phyloP scores from a whole-genome alignment of 2,888 invertebrate species.

The Mermis nigrescens region DNA sequence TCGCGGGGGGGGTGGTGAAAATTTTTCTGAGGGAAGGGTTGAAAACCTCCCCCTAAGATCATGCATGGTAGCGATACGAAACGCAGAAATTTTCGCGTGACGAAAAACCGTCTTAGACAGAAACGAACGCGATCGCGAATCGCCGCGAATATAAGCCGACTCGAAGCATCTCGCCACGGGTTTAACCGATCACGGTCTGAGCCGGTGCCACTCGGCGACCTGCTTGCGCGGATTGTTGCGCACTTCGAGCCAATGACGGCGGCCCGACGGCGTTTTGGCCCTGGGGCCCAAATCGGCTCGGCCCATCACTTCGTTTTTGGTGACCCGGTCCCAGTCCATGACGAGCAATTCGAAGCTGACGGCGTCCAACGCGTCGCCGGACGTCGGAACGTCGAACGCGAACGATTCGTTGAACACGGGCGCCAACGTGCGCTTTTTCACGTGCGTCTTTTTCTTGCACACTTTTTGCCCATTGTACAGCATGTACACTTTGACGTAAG shows the following conservation, averaged over 20 bases:
- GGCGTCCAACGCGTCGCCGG: slow-evolving; percentile 46
- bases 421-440: slow-evolving; percentile 86
- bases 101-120: no score
- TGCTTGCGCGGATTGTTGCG: slow-evolving; percentile 87
- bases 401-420: slow-evolving; percentile 98
- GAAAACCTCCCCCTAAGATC: no score
- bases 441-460: slow-evolving; percentile 96
- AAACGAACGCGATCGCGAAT: no score
- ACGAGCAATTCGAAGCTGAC: slow-evolving; percentile 68
- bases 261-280: slow-evolving; percentile 36
- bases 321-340: slow-evolving; percentile 91
- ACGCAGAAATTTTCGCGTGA: no score
- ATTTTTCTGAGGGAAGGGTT: no score
- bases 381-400: slow-evolving; percentile 72
- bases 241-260: slow-evolving; percentile 91
- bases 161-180: no score
- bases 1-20: no score
- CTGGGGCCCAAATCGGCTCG: slow-evolving; percentile 68
- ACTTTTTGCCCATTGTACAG: slow-evolving; percentile 90
- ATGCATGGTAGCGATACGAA: no score
- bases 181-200: slow-evolving; percentile 37
- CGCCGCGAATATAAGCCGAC: no score
- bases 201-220: slow-evolving; percentile 98
- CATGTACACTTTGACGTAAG: slow-evolving; percentile 89
- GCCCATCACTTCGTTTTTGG: slow-evolving; percentile 95